Evolutionary conservation across 2,888 invertebrate genomes (phyloP), one percentile per base, ranked within the genome.

Genomic region (Apeira syringaria): DNA sequence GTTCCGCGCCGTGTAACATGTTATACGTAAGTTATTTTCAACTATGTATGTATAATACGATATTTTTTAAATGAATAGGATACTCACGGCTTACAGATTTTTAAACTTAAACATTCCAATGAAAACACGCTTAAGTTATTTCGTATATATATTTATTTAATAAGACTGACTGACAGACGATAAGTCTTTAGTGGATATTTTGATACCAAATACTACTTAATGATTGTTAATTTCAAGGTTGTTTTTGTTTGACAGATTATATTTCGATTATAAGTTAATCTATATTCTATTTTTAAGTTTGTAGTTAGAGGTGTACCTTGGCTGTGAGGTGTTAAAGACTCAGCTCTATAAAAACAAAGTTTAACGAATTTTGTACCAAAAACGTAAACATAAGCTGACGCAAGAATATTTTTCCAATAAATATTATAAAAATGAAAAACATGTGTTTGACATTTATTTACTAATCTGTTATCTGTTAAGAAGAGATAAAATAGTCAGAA

Each of bases 311-410:
- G 54, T 53, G 47, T 68, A 69, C 59, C 64, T 73, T 75, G 84
- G 85, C 84, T 85, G 84, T 85, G 85, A 83, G 68, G 68, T 64
- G 51, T 64, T 67, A 66, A 61, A 64, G 64, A 69, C 57, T 75
- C 63, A 55, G 57, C 55, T 68, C 62, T 66, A 53, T 62, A 59
- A 52, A 54, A 47, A 40, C 52, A 65, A 61, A 63, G 52, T 62
- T 53, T 55, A 60, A 61, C 59, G 35, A 64, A 56, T 70, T 79
- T 74, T 76, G 57, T 81, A 80, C 67, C 62, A 71, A 72, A 68
- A 66, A 52, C 59, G 59, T 54, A 57, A 52, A 56, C 4, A 24
- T 44, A 43, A 37, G 43, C 65, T 58, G 64, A 61, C 50, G 59
- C 61, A 65, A 68, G 44, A 66, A 58, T 62, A 63, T 63, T 65